Conservation (phyloP, 2,888 invertebrate genomes). For the Eueremaeus valkanovi region DNA sequence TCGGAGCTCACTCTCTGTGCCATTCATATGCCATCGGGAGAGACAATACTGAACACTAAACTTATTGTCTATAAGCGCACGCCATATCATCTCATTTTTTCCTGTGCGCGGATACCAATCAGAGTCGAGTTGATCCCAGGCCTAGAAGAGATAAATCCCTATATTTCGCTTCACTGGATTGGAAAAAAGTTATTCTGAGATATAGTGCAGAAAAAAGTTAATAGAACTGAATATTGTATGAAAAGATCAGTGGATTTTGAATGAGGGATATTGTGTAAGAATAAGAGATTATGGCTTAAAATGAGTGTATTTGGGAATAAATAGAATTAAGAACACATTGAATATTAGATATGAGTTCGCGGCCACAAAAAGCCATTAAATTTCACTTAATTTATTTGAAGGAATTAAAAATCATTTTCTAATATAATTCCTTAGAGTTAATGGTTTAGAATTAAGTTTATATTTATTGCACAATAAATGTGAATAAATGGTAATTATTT, state of each 20-base stretch:
- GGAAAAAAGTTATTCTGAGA: slow-evolving; percentile 25
- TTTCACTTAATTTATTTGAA: neutral
- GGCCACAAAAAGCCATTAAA: neutral
- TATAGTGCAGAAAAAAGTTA: slow-evolving; percentile 24
- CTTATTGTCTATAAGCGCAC: slow-evolving; percentile 35
- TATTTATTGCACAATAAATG: neutral
- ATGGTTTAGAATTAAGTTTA: neutral
- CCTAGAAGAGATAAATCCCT: slow-evolving; percentile 31
- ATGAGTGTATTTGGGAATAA: slow-evolving; percentile 13
- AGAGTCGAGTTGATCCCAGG: slow-evolving; percentile 34
- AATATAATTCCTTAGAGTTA: neutral
- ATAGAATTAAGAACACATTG: too few species aligned
- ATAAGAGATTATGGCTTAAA: slow-evolving; percentile 29
- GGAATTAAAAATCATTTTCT: neutral
- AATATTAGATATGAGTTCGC: neutral
- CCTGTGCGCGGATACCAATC: slow-evolving; percentile 26
- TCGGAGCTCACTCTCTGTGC: neutral
- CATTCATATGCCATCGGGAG: slow-evolving; percentile 35
- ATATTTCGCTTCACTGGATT: slow-evolving; percentile 36
- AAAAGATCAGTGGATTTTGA: slow-evolving; percentile 29
- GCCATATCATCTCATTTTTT: slow-evolving; percentile 30
- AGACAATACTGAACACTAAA: slow-evolving; percentile 33
- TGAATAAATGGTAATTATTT: neutral
- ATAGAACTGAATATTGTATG: slow-evolving; percentile 35
- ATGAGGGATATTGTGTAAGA: slow-evolving; percentile 7